Base-by-base conservation (phyloP, 2,113 vertebrate species). In the Mystacornis crossleyi region DNA sequence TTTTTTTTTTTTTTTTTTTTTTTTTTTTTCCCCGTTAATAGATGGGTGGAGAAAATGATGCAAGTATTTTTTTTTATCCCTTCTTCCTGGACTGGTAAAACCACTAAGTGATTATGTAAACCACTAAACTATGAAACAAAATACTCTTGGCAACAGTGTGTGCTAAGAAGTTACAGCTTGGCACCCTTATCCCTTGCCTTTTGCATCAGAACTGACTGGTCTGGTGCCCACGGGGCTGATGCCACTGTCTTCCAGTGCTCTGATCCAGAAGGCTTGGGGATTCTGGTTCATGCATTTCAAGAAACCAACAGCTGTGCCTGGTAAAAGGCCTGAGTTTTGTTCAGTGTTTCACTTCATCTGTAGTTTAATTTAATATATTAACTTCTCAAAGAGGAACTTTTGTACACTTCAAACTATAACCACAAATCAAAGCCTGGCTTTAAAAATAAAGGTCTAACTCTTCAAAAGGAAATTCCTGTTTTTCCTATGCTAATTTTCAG, bases 1-100 rank as follows among this genome's bases (percentile, higher is more conserved):
- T 82, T 89, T 82, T 75, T 82, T 89, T 82, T n/a, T n/a, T 65
- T 69, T 90, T 88, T 65, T 69, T 90, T 88, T 65, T 69, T 90
- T 88, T 65, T 69, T 90, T 88, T 75, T 82, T 89, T 82, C 38
- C 38, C 40, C 40, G 2, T 79, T 82, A 71, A 79, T 51, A 42
- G 16, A 72, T 19, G 26, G 81, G 84, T 96, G 89, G 94, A 91
- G 89, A 93, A 86, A 89, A 65, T 87, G 10, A 81, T 86, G 48
- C 74, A 95, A 95, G 33, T 81, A 3, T 72, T 84, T 58, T 77
- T 77, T 74, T 86, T 23, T 55, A 87, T 93, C 50, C 71, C 38
- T 86, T 95, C 78, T 90, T 94, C 87, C 93, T 96, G 94, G 34
- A 71, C 89, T 91, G 80, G 57, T 93, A 81, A 94, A 96, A 94